phyloP scores from a whole-genome alignment of 2,113 vertebrate species.

The Cygnus buccinator region DNA sequence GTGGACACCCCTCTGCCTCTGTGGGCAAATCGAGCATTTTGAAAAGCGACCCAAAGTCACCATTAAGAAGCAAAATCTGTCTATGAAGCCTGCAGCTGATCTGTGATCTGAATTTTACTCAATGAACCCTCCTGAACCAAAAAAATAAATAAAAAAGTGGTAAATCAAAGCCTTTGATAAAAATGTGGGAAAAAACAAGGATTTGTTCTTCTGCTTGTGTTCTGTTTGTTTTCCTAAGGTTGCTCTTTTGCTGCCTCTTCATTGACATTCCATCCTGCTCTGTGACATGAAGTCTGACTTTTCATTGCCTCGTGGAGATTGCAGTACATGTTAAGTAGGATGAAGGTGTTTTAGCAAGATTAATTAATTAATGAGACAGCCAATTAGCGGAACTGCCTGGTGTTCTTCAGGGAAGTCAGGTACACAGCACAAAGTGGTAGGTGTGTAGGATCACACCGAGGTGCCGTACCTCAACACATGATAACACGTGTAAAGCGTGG shows the following conservation, averaged over 20 bases:
- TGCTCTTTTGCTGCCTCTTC: not conserved
- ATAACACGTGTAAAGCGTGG: not conserved
- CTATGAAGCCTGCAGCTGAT: not conserved
- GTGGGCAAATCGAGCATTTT: not conserved
- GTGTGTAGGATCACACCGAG: not conserved
- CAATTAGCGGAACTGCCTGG: slow-evolving; percentile 11
- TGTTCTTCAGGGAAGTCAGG: not conserved
- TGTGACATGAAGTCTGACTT: not conserved
- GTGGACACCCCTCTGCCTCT: not conserved
- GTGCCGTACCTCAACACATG: accelerated
- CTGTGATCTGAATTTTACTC: not conserved
- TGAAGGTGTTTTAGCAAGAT: slow-evolving; percentile 31
- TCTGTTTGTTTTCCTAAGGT: not conserved
- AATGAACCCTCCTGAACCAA: not conserved
- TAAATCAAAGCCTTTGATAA: not conserved
- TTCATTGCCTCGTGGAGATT: slow-evolving; percentile 21
- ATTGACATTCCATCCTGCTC: not conserved
- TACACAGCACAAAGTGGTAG: not conserved
- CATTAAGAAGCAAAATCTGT: not conserved
- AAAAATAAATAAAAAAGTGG: not conserved
- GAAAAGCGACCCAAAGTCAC: not conserved
- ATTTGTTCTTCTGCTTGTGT: not conserved
- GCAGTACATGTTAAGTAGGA: not conserved
- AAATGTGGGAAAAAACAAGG: not conserved
- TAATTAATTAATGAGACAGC: not conserved